These are phyloP conservation scores for Limnephilus auricula DNA, from an alignment of 2,888 invertebrate genomes.

Conservation along the genomic window DNA sequence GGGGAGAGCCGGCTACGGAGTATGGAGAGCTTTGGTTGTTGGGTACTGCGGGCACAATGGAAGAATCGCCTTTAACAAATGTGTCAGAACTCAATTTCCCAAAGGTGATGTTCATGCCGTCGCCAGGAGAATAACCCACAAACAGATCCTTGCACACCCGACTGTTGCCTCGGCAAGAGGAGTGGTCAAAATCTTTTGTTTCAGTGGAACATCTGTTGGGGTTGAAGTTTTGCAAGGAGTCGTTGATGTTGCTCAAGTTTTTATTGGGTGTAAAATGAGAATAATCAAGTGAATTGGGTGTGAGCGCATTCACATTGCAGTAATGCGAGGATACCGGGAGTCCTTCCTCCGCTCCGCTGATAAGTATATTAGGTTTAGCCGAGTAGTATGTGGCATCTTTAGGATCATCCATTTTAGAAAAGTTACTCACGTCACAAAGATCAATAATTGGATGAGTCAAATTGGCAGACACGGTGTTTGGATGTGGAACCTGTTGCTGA, in stretches of 20 bases:
- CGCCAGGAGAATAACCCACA: conserved; percentile 68
- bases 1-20: conserved; percentile 57
- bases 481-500: not conserved
- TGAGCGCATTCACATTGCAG: not conserved
- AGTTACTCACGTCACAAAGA: conserved; percentile 53
- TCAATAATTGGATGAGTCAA: conserved; percentile 65
- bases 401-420: conserved; percentile 40
- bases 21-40: conserved; percentile 65
- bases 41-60: conserved; percentile 67
- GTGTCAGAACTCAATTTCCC: conserved; percentile 75
- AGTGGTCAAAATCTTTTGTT: conserved; percentile 69
- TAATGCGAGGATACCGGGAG: not conserved
- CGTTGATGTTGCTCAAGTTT: conserved; percentile 52
- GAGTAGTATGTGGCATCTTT: not conserved
- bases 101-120: conserved; percentile 70
- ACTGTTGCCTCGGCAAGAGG: conserved; percentile 1
- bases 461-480: conserved; percentile 44
- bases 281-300: conserved; percentile 11
- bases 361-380: conserved; percentile 14
- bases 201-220: conserved; percentile 71
- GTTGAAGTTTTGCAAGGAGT: conserved; percentile 56
- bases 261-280: conserved; percentile 56
- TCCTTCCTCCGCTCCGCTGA: not conserved
- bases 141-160: conserved; percentile 51
- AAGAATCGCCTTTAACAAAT: conserved; percentile 76